Evolutionary conservation across 2,888 invertebrate species (phyloP).

Genomic region (Pollenia labialis): DNA sequence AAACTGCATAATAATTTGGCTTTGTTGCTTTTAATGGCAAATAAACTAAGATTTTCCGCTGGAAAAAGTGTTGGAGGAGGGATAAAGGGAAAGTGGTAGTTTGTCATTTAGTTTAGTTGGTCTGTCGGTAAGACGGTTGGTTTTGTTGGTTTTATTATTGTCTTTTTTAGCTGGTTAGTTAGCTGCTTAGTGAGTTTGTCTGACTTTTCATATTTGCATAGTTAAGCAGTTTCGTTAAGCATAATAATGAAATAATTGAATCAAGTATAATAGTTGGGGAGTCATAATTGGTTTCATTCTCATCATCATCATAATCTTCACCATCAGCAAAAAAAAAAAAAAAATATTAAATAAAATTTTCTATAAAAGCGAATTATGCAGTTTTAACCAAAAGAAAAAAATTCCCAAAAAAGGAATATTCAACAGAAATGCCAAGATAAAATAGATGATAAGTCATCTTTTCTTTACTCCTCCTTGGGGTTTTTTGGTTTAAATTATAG

Average conservation of each 20-base stretch:
- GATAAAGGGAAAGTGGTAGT: background rate
- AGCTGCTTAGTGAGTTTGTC: conserved; percentile 56
- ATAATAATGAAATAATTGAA: conserved; percentile 75
- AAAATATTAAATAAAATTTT: background rate
- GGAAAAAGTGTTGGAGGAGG: background rate
- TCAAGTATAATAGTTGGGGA: conserved; percentile 66
- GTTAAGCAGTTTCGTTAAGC: conserved; percentile 73
- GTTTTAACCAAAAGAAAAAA: conserved; percentile 38
- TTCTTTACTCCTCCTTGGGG: no score
- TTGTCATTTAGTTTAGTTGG: conserved; percentile 21
- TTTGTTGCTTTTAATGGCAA: conserved; percentile 22
- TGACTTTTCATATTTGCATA: conserved; percentile 70
- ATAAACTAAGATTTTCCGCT: conserved; percentile 14
- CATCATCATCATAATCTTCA: conserved; percentile 30
- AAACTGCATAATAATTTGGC: conserved; percentile 55
- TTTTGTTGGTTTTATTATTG: conserved; percentile 8
- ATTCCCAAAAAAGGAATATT: no score
- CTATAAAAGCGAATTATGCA: conserved; percentile 18
- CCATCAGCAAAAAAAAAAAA: background rate
- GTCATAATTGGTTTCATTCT: conserved; percentile 72
- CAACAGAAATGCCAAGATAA: no score
- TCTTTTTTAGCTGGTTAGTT: conserved; percentile 13
- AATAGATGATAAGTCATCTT: no score
- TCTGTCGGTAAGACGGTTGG: background rate
- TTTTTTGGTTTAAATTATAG: no score